Conservation (phyloP, 1,140 invertebrate species). For the Cyphomyrmex costatus region DNA sequence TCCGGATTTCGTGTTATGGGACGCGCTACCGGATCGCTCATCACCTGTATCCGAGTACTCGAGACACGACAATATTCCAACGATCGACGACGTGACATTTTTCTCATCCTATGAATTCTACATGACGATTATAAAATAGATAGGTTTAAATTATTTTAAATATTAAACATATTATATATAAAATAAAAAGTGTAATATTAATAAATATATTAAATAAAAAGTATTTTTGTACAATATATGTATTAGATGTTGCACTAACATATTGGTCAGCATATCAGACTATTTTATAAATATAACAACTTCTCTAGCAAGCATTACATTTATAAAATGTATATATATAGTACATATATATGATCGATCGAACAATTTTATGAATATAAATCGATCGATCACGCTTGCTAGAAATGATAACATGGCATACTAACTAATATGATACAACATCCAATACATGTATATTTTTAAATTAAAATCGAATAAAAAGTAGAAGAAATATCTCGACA, state of each 20-base stretch:
- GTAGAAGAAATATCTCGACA: background rate
- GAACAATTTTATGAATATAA: too few species aligned
- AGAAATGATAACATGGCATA: too few species aligned
- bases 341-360: too few species aligned
- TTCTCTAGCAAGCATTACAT: too few species aligned
- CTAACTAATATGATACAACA: too few species aligned
- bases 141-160: background rate
- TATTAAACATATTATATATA: background rate
- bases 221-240: background rate
- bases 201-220: background rate
- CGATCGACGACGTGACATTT: slow-evolving; percentile 24
- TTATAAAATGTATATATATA: too few species aligned
- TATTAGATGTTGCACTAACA: background rate
- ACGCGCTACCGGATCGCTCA: slow-evolving; percentile 9
- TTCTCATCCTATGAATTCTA: background rate
- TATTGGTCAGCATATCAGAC: too few species aligned
- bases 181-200: too few species aligned
- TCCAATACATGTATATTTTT: background rate
- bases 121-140: background rate
- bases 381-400: too few species aligned
- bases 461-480: slow-evolving; percentile 2
- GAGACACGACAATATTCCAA: background rate
- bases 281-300: too few species aligned
- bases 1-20: background rate
- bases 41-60: slow-evolving; percentile 29